Evolutionary conservation across 2,113 vertebrate genomes (phyloP).

Genomic region (Grammomys surdaster): DNA sequence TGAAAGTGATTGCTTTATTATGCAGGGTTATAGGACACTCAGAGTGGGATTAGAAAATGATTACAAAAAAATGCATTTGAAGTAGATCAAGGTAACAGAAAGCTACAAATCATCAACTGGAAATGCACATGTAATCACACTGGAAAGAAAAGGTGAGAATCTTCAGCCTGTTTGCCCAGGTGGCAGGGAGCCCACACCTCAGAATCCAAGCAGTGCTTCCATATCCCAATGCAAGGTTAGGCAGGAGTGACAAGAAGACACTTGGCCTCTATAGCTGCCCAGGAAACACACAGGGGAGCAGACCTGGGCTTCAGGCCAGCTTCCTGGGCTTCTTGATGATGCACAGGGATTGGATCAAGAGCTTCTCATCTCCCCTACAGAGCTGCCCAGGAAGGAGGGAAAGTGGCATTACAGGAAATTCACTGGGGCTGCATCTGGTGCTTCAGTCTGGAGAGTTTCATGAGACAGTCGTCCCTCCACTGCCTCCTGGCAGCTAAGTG

Average conservation of each 20-base stretch:
- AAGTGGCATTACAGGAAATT: background rate
- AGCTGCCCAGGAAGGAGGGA: background rate
- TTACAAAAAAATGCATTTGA: constrained; percentile 6
- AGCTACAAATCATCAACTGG: background rate
- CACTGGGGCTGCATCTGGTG: constrained; percentile 84
- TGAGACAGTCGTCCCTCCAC: constrained; percentile 93
- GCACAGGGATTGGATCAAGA: background rate
- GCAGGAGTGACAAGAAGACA: background rate
- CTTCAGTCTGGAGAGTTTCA: constrained; percentile 92
- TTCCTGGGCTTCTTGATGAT: background rate
- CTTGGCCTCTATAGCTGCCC: background rate
- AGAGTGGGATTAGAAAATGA: background rate
- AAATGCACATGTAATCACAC: background rate
- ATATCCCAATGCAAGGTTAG: background rate
- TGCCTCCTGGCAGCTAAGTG: constrained; percentile 90
- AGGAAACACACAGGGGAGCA: background rate
- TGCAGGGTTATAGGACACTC: background rate
- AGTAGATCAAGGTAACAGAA: background rate
- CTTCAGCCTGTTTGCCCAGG: background rate
- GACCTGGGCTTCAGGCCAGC: no score
- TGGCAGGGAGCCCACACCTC: background rate
- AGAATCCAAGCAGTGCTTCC: background rate
- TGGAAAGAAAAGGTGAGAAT: background rate
- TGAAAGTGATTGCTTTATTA: background rate
- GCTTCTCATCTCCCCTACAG: background rate